Base-by-base conservation (phyloP, 2,888 invertebrate species). In the Hypercompe scribonia region DNA sequence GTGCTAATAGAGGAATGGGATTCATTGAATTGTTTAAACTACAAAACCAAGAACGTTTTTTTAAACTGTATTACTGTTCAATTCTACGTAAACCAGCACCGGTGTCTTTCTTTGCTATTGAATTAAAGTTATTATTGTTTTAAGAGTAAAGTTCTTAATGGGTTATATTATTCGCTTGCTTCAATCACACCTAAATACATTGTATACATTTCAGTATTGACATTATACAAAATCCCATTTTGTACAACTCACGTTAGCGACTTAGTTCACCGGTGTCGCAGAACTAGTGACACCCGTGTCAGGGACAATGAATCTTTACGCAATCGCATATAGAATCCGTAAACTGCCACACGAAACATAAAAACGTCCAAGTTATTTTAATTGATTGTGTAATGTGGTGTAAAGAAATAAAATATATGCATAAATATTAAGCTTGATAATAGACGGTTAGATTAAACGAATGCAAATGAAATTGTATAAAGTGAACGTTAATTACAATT, bases 311-410 rank as follows among this genome's bases (percentile, higher is more conserved):
- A 66, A 65, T 36, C 50, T 77, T 83, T 83, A 76, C 80, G 77
- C 79, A 83, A 80, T n/a, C 63, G 13, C 39, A 70, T 71, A 71
- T 73, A 80, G 71, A 68, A 31, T 74, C 79, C 73, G 73, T 78
- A 70, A 75, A 75, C 71, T 58, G 58, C 31, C 50, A 42, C 65
- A 54, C 63, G 66, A 68, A 71, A 73, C 80, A 73, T 78, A 72
- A 78, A 82, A 80, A 75, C 68, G 65, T 76, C 73, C 64, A 72
- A 71, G 39, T 74, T 79, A 77, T 77, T 78, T 81, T 82, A 82
- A 82, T 81, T 81, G 72, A 73, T 83, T 80, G 76, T 77, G 83
- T 80, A 82, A 82, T 68, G 66, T 54, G 64, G 65, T 78, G 63
- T 81, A 75, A 75, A 76, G 65, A 58, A 68, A 79, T 82, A 73